Conservation (phyloP, 1,140 invertebrate species). For the Musca domestica region DNA sequence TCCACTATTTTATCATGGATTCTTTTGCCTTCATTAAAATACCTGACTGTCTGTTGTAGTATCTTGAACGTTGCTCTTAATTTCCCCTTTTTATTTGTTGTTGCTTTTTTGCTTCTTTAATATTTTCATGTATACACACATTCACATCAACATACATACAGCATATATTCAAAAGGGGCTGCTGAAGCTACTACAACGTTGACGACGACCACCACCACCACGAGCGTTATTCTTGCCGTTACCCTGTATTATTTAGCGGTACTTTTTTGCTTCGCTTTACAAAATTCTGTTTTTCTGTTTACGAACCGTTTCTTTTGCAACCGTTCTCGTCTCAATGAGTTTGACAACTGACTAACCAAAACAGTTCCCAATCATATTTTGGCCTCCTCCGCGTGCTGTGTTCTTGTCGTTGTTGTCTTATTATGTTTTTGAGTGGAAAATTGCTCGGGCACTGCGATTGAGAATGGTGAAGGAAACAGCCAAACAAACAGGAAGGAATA, state of each 20-base stretch:
- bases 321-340: slow-evolving; percentile 18
- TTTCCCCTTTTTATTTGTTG: not conserved
- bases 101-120: not conserved
- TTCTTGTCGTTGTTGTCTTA: not conserved
- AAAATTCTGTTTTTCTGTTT: not conserved
- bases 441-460: too few relatives aligned
- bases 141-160: not conserved
- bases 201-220: not conserved
- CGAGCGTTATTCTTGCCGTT: not conserved
- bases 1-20: too few relatives aligned
- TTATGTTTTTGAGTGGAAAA: too few relatives aligned
- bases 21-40: too few relatives aligned
- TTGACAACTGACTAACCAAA: not conserved
- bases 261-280: not conserved
- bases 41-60: too few relatives aligned
- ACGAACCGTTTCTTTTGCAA: not conserved
- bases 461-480: too few relatives aligned
- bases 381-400: not conserved
- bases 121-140: slow-evolving; percentile 7
- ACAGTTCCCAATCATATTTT: not conserved
- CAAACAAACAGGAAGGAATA: too few relatives aligned
- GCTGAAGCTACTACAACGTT: too few relatives aligned
- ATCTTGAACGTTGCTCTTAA: too few relatives aligned
- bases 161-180: not conserved
- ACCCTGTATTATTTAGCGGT: not conserved